Evolutionary conservation across 2,888 invertebrate genomes (phyloP).

Genomic region (Nomada hirtipes): DNA sequence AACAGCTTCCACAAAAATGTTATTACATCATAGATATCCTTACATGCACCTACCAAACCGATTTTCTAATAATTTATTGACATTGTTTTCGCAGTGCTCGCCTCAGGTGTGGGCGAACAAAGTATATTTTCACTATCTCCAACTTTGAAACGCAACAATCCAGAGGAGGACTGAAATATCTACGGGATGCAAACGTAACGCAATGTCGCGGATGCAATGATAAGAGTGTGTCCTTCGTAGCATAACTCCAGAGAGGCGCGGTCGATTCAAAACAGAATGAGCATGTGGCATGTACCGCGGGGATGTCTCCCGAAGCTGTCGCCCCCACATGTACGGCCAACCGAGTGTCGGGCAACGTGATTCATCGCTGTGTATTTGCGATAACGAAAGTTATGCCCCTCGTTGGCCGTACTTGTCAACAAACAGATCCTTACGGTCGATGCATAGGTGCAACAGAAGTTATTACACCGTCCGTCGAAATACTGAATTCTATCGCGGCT

Average conservation of each 20-base stretch:
- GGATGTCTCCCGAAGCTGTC: slow-evolving; percentile 35
- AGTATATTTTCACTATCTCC: too few species aligned
- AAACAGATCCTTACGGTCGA: slow-evolving; percentile 61
- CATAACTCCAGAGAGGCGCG: neutral
- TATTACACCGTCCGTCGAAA: slow-evolving; percentile 62
- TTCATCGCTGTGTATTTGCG: slow-evolving; percentile 74
- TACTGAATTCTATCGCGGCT: slow-evolving; percentile 26
- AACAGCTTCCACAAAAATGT: too few species aligned
- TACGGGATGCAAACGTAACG: neutral
- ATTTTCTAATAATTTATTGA: too few species aligned
- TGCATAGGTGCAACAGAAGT: slow-evolving; percentile 48
- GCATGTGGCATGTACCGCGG: slow-evolving; percentile 29
- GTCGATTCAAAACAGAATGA: slow-evolving; percentile 47
- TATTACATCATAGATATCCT: too few species aligned
- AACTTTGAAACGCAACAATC: too few species aligned
- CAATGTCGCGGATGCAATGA: neutral
- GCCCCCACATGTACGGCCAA: slow-evolving; percentile 33
- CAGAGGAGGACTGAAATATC: neutral
- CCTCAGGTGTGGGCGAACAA: too few species aligned
- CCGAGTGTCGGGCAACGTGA: slow-evolving; percentile 62
- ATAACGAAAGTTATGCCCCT: slow-evolving; percentile 77
- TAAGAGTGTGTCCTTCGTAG: neutral
- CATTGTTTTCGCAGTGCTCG: too few species aligned
- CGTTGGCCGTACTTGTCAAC: slow-evolving; percentile 76
- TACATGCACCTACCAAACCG: too few species aligned